A percentile compares a stretch with the other conserved stretches of the same genome.
phyloP scores from a whole-genome alignment of 2,113 vertebrate genomes.

The Otis tarda region DNA sequence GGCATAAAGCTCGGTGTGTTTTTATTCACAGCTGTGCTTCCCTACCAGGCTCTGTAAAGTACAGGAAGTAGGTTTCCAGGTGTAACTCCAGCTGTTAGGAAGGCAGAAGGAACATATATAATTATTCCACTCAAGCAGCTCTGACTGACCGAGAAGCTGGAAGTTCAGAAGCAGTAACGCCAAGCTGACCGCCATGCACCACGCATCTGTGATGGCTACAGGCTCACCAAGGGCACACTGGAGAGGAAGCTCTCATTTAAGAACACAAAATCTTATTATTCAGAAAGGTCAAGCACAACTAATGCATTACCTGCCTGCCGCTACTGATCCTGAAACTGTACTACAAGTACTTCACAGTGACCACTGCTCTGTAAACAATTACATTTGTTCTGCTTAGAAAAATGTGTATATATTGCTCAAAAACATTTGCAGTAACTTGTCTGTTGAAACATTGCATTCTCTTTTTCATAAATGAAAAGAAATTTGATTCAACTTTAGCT shows the following conservation, averaged over 20 bases:
- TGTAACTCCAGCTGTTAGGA: not conserved
- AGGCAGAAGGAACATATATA: not conserved
- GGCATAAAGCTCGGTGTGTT: not conserved
- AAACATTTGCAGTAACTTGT: not conserved
- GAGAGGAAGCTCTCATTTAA: not conserved
- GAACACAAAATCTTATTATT: not conserved
- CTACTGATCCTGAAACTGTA: not conserved
- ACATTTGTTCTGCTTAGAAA: not conserved
- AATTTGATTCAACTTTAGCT: not conserved
- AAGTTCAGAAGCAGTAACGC: not conserved
- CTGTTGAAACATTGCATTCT: not conserved
- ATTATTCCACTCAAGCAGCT: not conserved
- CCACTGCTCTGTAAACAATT: not conserved
- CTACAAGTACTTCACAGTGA: not conserved
- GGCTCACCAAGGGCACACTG: not conserved
- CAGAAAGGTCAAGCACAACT: not conserved
- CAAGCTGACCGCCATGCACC: rapidly evolving
- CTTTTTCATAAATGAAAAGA: not conserved
- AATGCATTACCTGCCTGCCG: not conserved
- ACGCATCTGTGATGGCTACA: rapidly evolving
- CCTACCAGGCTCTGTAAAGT: not conserved
- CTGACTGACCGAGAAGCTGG: not conserved
- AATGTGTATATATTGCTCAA: not conserved
- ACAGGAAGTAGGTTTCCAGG: not conserved
- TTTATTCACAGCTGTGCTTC: not conserved